Conservation (phyloP, 2,888 invertebrate species). For the Cephus pulcher region DNA sequence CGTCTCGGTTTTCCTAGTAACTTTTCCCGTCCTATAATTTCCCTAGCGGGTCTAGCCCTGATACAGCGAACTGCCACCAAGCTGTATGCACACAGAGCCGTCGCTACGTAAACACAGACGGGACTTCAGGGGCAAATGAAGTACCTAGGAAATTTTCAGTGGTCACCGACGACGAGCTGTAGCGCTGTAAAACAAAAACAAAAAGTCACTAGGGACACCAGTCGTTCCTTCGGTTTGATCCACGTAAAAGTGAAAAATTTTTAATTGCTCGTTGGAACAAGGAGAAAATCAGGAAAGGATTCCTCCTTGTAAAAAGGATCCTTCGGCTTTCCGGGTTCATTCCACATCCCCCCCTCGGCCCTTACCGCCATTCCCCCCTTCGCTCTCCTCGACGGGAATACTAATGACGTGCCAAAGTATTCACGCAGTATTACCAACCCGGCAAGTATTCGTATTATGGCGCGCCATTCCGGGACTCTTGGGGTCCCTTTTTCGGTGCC, state of each 20-base stretch:
- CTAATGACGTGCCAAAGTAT: conserved; percentile 1
- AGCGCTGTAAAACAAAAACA: too few relatives aligned
- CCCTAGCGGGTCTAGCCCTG: neutral
- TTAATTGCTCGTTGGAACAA: neutral
- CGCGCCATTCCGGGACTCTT: neutral
- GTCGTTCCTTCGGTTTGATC: neutral
- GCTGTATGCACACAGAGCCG: neutral
- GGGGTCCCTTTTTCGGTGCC: neutral
- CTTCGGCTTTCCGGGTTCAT: neutral
- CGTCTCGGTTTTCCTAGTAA: neutral
- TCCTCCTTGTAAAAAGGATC: neutral
- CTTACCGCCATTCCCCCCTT: conserved; percentile 8
- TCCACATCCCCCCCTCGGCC: neutral
- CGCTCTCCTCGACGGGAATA: neutral
- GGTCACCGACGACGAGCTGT: neutral
- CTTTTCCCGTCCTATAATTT: neutral
- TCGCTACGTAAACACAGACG: neutral
- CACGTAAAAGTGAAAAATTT: neutral
- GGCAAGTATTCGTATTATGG: neutral
- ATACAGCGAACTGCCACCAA: neutral
- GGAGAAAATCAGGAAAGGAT: neutral
- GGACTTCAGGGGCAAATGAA: neutral
- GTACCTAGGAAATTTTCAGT: neutral
- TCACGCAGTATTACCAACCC: neutral
- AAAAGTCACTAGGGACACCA: neutral